These are phyloP conservation scores for roundworm (Caenorhabditis elegans) DNA, from an alignment of 1,140 invertebrate species.

Conservation along the genomic window WBcel235 BX284606.5:9733501-9734000, in stretches of 20 bases:
- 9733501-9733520: constrained; percentile 60
- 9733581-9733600: too few relatives aligned
- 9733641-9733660: constrained; percentile 64
- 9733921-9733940: constrained; percentile 66
- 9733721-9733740: constrained; percentile 66
- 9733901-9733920: constrained; percentile 64
- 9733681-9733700: constrained; percentile 65
- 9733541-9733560: too few relatives aligned
- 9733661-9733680: constrained; percentile 64
- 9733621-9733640: too few relatives aligned
- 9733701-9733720: constrained; percentile 63
- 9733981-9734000: not conserved
- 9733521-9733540: too few relatives aligned
- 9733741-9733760: constrained; percentile 60
- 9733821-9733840: not conserved
- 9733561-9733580: too few relatives aligned
- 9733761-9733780: constrained; percentile 65
- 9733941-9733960: constrained; percentile 40
- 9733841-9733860: not conserved
- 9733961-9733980: not conserved
- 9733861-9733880: constrained; percentile 35
- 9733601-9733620: too few relatives aligned
- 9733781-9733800: constrained; percentile 64
- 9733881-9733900: constrained; percentile 64
- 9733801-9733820: constrained; percentile 35